Evolutionary conservation across 2,888 invertebrate genomes (phyloP).

Genomic region (Drosophila borborema): DNA sequence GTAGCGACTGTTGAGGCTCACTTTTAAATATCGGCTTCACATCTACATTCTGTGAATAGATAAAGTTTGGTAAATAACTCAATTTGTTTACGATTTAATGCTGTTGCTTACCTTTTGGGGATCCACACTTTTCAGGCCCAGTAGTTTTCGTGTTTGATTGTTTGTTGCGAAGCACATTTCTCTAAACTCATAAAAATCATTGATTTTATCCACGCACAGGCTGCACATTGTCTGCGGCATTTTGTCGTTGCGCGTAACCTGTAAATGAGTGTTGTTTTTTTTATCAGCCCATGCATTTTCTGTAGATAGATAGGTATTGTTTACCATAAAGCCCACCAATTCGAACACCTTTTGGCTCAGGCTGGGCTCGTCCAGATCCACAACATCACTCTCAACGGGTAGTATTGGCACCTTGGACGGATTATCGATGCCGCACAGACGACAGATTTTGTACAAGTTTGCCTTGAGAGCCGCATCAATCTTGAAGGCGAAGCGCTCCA

Average conservation of each 20-base stretch:
- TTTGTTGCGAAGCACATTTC: slow-evolving; percentile 87
- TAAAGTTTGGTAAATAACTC: background rate
- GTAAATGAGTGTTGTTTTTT: slow-evolving; percentile 21
- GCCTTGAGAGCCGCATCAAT: slow-evolving; percentile 83
- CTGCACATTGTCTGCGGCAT: slow-evolving; percentile 88
- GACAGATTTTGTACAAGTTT: slow-evolving; percentile 84
- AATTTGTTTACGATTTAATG: background rate
- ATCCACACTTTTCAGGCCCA: slow-evolving; percentile 79
- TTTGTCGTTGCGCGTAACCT: slow-evolving; percentile 87
- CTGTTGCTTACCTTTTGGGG: slow-evolving; percentile 59
- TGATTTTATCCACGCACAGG: slow-evolving; percentile 88
- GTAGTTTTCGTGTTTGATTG: slow-evolving; percentile 85
- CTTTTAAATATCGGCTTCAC: slow-evolving; percentile 61
- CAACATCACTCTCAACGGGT: slow-evolving; percentile 48
- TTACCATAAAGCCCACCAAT: slow-evolving; percentile 81
- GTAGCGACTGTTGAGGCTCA: slow-evolving; percentile 16
- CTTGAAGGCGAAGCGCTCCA: slow-evolving; percentile 84
- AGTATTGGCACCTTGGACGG: slow-evolving; percentile 81
- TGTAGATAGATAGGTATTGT: background rate
- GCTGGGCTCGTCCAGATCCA: slow-evolving; percentile 81
- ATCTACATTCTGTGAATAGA: slow-evolving; percentile 46
- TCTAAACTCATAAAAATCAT: slow-evolving; percentile 88
- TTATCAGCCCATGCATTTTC: background rate
- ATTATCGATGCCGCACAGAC: slow-evolving; percentile 85
- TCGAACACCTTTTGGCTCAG: slow-evolving; percentile 82